Conservation (phyloP, 2,797 vertebrate species). For the Dromococcyx pavoninus region DNA sequence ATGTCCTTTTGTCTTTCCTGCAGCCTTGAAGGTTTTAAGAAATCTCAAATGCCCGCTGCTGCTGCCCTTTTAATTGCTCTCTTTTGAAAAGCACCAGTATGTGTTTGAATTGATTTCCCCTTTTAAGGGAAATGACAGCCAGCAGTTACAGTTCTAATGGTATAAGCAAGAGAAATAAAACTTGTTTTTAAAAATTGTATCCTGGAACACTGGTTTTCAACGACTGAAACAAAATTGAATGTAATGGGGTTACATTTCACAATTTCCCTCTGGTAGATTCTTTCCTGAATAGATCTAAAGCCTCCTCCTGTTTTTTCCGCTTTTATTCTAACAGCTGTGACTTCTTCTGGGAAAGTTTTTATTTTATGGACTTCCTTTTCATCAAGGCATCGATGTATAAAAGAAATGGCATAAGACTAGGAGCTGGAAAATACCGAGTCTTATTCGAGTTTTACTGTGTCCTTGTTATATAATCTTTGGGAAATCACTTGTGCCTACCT, state of each 20-base stretch:
- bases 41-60: constrained; percentile 77
- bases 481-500: constrained; percentile 58
- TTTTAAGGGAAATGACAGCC: constrained; percentile 78
- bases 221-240: constrained; percentile 29
- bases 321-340: constrained; percentile 29
- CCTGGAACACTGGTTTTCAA: constrained; percentile 79
- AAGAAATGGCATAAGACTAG: constrained; percentile 19
- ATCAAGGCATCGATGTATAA: constrained; percentile 45
- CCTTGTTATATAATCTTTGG: constrained; percentile 9
- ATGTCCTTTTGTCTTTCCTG: constrained; percentile 73
- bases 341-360: constrained; percentile 12
- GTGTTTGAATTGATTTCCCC: constrained; percentile 78
- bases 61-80: constrained; percentile 80
- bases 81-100: constrained; percentile 82
- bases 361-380: constrained; percentile 23
- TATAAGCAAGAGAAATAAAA: constrained; percentile 82
- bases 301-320: not conserved
- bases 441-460: constrained; percentile 13
- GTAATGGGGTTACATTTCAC: constrained; percentile 25
- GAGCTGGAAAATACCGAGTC: constrained; percentile 42
- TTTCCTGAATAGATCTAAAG: not conserved
- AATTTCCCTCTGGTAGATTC: accelerated
- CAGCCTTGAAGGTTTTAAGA: constrained; percentile 79
- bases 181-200: constrained; percentile 82
- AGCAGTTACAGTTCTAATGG: constrained; percentile 77